A percentile compares a stretch with the other conserved stretches of the same genome.
phyloP scores from a whole-genome alignment of 2,113 vertebrate genomes.

The Tragelaphus buxtoni region DNA sequence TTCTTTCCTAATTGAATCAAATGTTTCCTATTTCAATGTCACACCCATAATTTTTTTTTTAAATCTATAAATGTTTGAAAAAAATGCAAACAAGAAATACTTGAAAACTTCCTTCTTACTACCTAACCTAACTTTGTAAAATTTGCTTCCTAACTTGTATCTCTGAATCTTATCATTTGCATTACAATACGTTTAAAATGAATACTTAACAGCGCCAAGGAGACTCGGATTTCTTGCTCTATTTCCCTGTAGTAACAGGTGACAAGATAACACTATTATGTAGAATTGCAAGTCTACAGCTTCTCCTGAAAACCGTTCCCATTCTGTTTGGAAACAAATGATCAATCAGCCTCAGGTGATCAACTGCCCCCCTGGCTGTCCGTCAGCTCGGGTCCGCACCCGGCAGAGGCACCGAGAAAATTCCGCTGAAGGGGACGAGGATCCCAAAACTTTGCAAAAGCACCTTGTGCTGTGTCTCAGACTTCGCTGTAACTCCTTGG shows the following conservation, averaged over 20 bases:
- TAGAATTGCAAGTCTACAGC: slow-evolving; percentile 79
- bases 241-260: slow-evolving; percentile 84
- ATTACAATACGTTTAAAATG: slow-evolving; percentile 81
- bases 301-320: slow-evolving; percentile 80
- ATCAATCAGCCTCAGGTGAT: slow-evolving; percentile 81
- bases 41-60: not conserved
- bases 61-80: slow-evolving; percentile 51
- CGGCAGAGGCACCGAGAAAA: slow-evolving; percentile 77
- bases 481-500: slow-evolving; percentile 63
- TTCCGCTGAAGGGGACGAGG: slow-evolving; percentile 71
- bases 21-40: slow-evolving; percentile 59
- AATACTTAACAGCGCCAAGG: slow-evolving; percentile 74
- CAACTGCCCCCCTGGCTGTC: slow-evolving; percentile 80
- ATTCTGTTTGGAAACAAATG: slow-evolving; percentile 83
- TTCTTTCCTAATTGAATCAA: slow-evolving; percentile 47
- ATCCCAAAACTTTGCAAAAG: slow-evolving; percentile 82
- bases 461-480: slow-evolving; percentile 53
- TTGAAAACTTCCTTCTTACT: slow-evolving; percentile 78
- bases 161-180: slow-evolving; percentile 80
- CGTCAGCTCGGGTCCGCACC: slow-evolving; percentile 71
- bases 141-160: slow-evolving; percentile 76
- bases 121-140: slow-evolving; percentile 76
- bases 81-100: slow-evolving; percentile 54
- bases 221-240: slow-evolving; percentile 73
- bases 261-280: slow-evolving; percentile 80